phyloP scores from a whole-genome alignment of 2,888 invertebrate genomes.

The Pyrrhia umbra region DNA sequence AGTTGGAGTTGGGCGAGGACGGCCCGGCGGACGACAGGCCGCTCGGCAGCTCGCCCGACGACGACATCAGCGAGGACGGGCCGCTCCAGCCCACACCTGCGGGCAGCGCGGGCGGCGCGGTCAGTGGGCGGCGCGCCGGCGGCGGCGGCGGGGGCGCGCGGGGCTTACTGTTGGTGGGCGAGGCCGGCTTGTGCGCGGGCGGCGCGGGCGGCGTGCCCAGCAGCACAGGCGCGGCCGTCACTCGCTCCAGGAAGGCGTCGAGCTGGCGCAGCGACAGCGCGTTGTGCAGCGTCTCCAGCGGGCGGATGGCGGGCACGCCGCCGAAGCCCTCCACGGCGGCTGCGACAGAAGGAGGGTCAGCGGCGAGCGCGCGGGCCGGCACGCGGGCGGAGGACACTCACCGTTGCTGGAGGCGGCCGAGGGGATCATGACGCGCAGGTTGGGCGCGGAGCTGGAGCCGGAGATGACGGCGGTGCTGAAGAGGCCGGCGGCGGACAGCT shows the following conservation, averaged over 20 bases:
- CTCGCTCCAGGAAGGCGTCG: slow-evolving; percentile 96
- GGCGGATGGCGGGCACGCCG: slow-evolving; percentile 98
- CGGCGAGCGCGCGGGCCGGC: neutral
- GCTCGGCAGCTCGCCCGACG: slow-evolving; percentile 88
- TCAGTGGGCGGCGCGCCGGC: slow-evolving; percentile 10
- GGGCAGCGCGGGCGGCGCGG: neutral
- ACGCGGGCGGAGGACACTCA: slow-evolving; percentile 80
- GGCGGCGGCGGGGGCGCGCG: too few relatives aligned
- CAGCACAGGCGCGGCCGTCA: slow-evolving; percentile 93
- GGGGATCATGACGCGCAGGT: slow-evolving; percentile 96
- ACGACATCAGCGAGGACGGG: slow-evolving; percentile 94
- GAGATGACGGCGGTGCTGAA: slow-evolving; percentile 99
- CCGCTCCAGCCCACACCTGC: slow-evolving; percentile 94
- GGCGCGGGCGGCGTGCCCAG: slow-evolving; percentile 93
- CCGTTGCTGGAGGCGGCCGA: slow-evolving; percentile 93
- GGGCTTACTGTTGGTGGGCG: slow-evolving; percentile 83
- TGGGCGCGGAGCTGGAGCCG: slow-evolving; percentile 97
- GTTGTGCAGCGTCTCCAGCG: slow-evolving; percentile 99
- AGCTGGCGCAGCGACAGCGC: slow-evolving; percentile 97
- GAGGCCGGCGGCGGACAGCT: slow-evolving; percentile 94
- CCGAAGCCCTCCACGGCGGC: slow-evolving; percentile 96
- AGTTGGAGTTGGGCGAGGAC: slow-evolving; percentile 94
- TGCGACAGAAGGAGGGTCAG: slow-evolving; percentile 55
- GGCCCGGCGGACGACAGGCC: slow-evolving; percentile 94
- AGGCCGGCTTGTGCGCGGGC: slow-evolving; percentile 75